phyloP scores from a whole-genome alignment of 2,113 vertebrate genomes.

The Paradoxurus hermaphroditus region DNA sequence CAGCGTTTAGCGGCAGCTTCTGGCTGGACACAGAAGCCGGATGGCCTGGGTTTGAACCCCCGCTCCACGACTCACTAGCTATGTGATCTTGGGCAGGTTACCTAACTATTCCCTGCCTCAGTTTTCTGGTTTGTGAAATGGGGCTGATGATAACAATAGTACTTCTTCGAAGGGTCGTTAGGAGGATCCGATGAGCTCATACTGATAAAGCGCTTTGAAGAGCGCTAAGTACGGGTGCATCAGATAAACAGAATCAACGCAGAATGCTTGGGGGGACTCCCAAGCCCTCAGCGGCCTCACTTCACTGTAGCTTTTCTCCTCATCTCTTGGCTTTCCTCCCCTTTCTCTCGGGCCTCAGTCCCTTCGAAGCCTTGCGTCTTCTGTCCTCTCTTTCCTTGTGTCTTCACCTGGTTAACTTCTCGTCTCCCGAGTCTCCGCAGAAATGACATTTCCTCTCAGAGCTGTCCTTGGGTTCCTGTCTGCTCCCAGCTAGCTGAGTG shows the following conservation, averaged over 20 bases:
- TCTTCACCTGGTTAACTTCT: not conserved
- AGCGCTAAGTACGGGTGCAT: too few relatives aligned
- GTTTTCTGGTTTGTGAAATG: not conserved
- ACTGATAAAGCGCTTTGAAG: not conserved
- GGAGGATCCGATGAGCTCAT: not conserved
- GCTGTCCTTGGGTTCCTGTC: not conserved
- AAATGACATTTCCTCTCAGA: not conserved
- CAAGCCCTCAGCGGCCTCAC: not conserved
- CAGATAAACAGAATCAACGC: not conserved
- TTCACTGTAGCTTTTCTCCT: not conserved
- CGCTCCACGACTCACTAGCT: not conserved
- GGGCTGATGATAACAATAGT: not conserved
- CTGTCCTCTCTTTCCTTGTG: not conserved
- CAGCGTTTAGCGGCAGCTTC: not conserved
- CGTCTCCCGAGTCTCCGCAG: not conserved
- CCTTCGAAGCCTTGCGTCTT: not conserved
- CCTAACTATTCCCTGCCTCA: rapidly evolving
- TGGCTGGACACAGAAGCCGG: not conserved
- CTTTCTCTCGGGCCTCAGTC: not conserved
- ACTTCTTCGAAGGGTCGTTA: not conserved
- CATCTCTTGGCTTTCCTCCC: not conserved
- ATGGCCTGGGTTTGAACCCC: not conserved
- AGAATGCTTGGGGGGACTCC: not conserved
- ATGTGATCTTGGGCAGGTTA: not conserved
- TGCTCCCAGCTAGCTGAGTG: not conserved